These are phyloP conservation scores for Yponomeuta malinellus DNA, from an alignment of 2,888 invertebrate genomes.

Conservation along the genomic window DNA sequence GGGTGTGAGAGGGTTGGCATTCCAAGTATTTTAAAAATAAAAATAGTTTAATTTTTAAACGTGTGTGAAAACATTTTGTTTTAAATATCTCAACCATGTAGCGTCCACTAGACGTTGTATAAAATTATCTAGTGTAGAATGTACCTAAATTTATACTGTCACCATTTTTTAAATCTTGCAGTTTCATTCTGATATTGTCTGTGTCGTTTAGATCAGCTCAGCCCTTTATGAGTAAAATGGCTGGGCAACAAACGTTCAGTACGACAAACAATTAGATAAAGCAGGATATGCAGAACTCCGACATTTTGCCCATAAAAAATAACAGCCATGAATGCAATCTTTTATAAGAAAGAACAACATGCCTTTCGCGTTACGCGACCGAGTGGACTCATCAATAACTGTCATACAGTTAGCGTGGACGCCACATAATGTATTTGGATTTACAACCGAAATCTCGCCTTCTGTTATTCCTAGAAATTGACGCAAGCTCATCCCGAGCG, in stretches of 20 bases:
- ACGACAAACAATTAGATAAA: not conserved
- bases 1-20: too few relatives aligned
- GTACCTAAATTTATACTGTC: too few relatives aligned
- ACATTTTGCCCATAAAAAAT: not conserved
- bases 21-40: too few relatives aligned
- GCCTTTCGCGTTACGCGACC: not conserved
- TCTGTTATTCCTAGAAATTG: not conserved
- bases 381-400: not conserved
- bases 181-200: too few relatives aligned
- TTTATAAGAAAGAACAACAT: not conserved
- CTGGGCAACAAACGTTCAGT: not conserved
- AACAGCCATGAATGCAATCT: not conserved
- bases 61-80: too few relatives aligned
- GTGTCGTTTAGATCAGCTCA: too few relatives aligned
- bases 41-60: too few relatives aligned
- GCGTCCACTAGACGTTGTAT: too few relatives aligned
- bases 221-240: too few relatives aligned
- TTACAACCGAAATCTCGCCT: not conserved
- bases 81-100: too few relatives aligned
- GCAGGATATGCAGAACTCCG: not conserved
- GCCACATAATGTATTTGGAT: not conserved
- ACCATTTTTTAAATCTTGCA: too few relatives aligned
- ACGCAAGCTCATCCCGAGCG: not conserved
- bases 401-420: not conserved
- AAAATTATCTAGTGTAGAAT: too few relatives aligned